phyloP scores from a whole-genome alignment of 2,888 invertebrate genomes.

The Platypus cylindrus region DNA sequence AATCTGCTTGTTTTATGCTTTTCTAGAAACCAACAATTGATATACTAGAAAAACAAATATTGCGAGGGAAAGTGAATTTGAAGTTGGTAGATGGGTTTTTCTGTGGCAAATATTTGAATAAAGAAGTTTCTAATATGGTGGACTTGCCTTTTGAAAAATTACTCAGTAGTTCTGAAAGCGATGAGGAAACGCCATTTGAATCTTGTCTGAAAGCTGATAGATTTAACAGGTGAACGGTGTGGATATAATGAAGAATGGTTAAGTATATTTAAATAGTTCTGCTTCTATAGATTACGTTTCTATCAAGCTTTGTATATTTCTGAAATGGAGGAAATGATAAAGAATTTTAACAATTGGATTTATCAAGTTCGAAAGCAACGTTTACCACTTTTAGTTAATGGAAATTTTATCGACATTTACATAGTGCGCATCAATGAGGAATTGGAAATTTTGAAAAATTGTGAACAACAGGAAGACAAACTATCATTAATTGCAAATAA shows the following conservation, averaged over 20 bases:
- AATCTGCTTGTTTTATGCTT: not conserved
- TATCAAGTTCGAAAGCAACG: conserved; percentile 43
- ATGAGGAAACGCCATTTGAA: conserved; percentile 39
- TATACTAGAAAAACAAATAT: conserved; percentile 20
- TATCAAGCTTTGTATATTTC: conserved; percentile 53
- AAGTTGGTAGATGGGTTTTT: conserved; percentile 19
- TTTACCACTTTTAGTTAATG: conserved; percentile 44
- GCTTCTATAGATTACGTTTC: conserved; percentile 37
- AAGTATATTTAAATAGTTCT: not conserved
- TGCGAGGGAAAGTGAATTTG: conserved; percentile 22
- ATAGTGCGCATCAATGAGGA: conserved; percentile 60
- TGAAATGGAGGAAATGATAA: conserved; percentile 45
- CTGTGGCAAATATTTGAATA: conserved; percentile 7
- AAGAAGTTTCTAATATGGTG: conserved; percentile 12
- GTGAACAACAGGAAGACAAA: conserved; percentile 55
- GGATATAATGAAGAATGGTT: not conserved
- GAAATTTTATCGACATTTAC: conserved; percentile 48
- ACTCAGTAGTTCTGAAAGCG: conserved; percentile 23
- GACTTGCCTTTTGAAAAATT: conserved; percentile 18
- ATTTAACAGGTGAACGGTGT: conserved; percentile 33
- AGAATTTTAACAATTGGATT: conserved; percentile 53
- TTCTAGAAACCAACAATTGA: conserved; percentile 15
- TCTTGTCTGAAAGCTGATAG: conserved; percentile 39
- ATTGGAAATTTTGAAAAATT: conserved; percentile 57
- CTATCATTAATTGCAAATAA: conserved; percentile 37